Evolutionary conservation across 1,140 invertebrate species (phyloP).

Genomic region (Luehdorfia chinensis): DNA sequence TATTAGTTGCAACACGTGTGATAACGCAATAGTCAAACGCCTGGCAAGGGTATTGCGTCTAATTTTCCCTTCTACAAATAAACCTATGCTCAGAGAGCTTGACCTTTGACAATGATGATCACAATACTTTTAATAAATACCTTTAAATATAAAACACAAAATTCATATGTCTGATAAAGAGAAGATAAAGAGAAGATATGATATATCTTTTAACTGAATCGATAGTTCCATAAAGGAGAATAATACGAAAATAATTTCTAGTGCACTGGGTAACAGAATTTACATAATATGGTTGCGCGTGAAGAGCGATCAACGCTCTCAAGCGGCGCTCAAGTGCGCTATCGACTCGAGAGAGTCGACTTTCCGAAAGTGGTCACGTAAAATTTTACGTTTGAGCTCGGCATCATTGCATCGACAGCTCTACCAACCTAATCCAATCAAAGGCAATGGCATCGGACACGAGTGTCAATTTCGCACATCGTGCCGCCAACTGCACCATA

Average conservation of each 20-base stretch:
- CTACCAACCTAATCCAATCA: constrained; percentile 70
- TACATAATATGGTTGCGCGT: constrained; percentile 48
- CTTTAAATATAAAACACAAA: too few relatives aligned
- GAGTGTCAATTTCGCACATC: constrained; percentile 54
- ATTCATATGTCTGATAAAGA: too few relatives aligned
- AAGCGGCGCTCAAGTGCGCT: constrained; percentile 43
- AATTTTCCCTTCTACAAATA: too few relatives aligned
- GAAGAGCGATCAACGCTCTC: constrained; percentile 38
- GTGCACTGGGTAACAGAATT: constrained; percentile 30
- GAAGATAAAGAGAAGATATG: too few relatives aligned
- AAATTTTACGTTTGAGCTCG: constrained; percentile 71
- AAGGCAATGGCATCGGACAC: constrained; percentile 53
- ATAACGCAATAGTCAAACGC: too few relatives aligned
- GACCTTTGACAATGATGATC: too few relatives aligned
- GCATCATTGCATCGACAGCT: constrained; percentile 51
- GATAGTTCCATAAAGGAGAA: too few relatives aligned
- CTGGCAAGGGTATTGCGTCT: too few relatives aligned
- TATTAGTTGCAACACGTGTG: too few relatives aligned
- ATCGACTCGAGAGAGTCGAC: constrained; percentile 54
- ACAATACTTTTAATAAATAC: too few relatives aligned
- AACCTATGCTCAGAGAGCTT: too few relatives aligned
- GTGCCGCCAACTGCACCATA: constrained; percentile 18
- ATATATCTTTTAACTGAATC: too few relatives aligned
- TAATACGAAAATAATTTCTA: constrained; percentile 20
- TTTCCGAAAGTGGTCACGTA: constrained; percentile 70